Conservation (phyloP, 1,140 invertebrate genomes). For the Cyrtorhinus lividipennis region DNA sequence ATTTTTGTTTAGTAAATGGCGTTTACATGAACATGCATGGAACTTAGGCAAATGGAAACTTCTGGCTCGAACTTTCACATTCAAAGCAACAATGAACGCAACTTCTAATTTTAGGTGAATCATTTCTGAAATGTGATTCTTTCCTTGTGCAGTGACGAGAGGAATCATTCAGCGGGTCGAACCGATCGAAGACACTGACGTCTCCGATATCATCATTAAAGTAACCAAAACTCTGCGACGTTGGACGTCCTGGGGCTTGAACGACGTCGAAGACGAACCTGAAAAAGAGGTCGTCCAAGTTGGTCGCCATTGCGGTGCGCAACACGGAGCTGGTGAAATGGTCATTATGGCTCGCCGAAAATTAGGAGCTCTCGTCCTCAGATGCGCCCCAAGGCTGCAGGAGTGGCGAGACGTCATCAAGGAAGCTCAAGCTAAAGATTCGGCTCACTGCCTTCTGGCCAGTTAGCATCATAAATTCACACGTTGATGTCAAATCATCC, state of each 20-base stretch:
- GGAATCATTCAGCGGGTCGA: constrained; percentile 50
- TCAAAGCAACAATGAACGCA: no score
- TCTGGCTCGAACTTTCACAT: no score
- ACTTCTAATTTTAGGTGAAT: no score
- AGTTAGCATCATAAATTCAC: constrained; percentile 26
- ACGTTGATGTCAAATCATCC: not conserved
- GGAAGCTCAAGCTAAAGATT: constrained; percentile 38
- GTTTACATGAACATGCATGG: no score
- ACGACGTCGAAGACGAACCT: constrained; percentile 23
- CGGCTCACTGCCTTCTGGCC: constrained; percentile 48
- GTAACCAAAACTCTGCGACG: constrained; percentile 49
- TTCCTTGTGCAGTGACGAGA: constrained; percentile 39
- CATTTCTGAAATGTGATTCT: no score
- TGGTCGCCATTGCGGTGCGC: constrained; percentile 48
- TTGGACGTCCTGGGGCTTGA: constrained; percentile 27
- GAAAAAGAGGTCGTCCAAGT: constrained; percentile 31
- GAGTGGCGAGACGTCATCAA: constrained; percentile 48
- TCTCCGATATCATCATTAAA: constrained; percentile 47
- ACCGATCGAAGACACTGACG: constrained; percentile 42
- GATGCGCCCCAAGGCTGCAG: constrained; percentile 53
- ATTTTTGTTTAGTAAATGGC: no score
- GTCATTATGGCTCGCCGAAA: constrained; percentile 59
- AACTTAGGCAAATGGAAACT: no score
- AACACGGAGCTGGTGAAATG: constrained; percentile 56
- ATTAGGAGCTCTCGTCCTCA: constrained; percentile 50